phyloP scores from a whole-genome alignment of 2,888 invertebrate species.

The Tridacna crocea region DNA sequence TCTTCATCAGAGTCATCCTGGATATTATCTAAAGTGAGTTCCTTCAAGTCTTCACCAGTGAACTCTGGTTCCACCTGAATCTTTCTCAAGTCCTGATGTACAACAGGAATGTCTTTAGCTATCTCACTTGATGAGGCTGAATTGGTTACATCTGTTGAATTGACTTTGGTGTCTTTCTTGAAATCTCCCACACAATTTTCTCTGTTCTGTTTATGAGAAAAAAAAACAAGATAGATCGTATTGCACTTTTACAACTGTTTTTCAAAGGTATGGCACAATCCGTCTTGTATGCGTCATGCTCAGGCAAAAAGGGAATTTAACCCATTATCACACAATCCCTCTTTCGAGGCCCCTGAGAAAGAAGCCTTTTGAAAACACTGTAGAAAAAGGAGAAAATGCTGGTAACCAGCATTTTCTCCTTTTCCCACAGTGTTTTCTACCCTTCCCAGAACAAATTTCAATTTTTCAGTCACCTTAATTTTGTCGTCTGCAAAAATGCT shows the following conservation, averaged over 20 bases:
- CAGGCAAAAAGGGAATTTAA: too few relatives aligned
- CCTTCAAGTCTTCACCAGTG: constrained; percentile 82
- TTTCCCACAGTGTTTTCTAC: too few relatives aligned
- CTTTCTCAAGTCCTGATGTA: constrained; percentile 83
- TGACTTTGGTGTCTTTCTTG: not conserved
- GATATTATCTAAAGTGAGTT: constrained; percentile 57
- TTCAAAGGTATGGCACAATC: too few relatives aligned
- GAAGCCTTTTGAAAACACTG: too few relatives aligned
- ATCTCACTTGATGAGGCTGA: constrained; percentile 1
- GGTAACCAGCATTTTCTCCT: too few relatives aligned
- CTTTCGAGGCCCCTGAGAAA: too few relatives aligned
- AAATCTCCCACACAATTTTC: not conserved
- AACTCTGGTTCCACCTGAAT: constrained; percentile 83
- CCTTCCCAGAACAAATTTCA: too few relatives aligned
- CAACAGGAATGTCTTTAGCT: constrained; percentile 61
- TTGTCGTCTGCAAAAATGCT: too few relatives aligned
- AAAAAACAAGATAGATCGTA: not conserved
- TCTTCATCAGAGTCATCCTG: constrained; percentile 56
- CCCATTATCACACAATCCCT: too few relatives aligned
- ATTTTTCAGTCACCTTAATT: too few relatives aligned
- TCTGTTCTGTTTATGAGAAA: not conserved
- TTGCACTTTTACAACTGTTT: not conserved
- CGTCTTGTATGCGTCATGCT: too few relatives aligned
- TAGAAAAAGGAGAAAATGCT: too few relatives aligned
- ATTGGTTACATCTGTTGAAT: constrained; percentile 13